These are phyloP conservation scores for Sarcophaga caerulescens DNA, from an alignment of 2,888 invertebrate genomes.

Conservation along the genomic window DNA sequence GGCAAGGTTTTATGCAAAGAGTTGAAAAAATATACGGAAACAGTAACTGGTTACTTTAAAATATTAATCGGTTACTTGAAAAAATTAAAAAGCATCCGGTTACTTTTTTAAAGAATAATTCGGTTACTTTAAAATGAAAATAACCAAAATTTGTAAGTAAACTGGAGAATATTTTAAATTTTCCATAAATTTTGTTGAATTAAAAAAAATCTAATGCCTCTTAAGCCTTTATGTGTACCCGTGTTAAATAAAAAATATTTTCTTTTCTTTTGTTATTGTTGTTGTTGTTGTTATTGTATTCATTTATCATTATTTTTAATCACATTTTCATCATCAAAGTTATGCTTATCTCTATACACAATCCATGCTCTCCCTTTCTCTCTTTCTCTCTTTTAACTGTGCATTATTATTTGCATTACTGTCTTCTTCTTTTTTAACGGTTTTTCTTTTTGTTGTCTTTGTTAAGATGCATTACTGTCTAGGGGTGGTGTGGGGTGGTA, in stretches of 20 bases:
- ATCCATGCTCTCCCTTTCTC: no score
- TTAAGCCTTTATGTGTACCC: no score
- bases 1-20: no score
- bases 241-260: no score
- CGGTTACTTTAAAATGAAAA: background rate
- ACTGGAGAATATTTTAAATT: background rate
- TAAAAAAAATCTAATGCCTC: no score
- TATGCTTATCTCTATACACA: background rate
- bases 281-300: no score
- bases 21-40: background rate
- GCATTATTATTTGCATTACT: slow-evolving; percentile 62
- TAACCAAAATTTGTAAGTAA: background rate
- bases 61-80: background rate
- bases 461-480: background rate
- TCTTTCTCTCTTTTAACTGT: no score
- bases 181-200: no score
- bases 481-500: background rate
- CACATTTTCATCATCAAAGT: slow-evolving; percentile 39
- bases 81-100: background rate
- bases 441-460: background rate
- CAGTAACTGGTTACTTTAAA: background rate
- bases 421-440: slow-evolving; percentile 36
- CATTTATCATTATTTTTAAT: slow-evolving; percentile 51
- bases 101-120: background rate
- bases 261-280: no score